These are phyloP conservation scores for Myotis findleyi DNA, from an alignment of 2,797 vertebrate genomes.

Conservation along the genomic window DNA sequence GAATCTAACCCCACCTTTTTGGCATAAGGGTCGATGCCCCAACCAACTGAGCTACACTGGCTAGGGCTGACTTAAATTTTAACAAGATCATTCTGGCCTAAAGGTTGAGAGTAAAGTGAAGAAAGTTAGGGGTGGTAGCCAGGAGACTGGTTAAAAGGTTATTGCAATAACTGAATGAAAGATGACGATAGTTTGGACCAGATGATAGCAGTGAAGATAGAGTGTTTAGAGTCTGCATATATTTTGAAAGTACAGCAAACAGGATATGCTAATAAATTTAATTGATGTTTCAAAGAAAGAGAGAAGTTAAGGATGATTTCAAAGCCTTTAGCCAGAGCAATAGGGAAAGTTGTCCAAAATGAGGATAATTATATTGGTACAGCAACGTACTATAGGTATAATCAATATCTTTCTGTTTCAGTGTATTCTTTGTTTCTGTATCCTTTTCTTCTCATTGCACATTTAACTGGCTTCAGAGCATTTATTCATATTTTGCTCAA, in stretches of 20 bases:
- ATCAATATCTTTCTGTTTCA: not conserved
- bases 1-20: too few species aligned
- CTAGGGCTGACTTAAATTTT: too few species aligned
- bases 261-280: not conserved
- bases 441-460: not conserved
- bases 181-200: not conserved
- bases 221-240: conserved; percentile 4
- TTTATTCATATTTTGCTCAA: conserved; percentile 37
- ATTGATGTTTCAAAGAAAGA: not conserved
- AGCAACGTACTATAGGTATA: not conserved
- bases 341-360: not conserved
- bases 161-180: not conserved
- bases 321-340: not conserved
- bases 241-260: conserved; percentile 21
- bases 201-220: conserved; percentile 25
- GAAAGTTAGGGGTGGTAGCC: not conserved
- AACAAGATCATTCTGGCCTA: not conserved
- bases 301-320: conserved; percentile 15
- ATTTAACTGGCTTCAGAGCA: conserved; percentile 43
- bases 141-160: not conserved
- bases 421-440: not conserved
- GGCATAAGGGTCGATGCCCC: too few species aligned
- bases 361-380: not conserved
- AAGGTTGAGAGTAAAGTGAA: conserved; percentile 21
- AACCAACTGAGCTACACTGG: too few species aligned